phyloP scores from a whole-genome alignment of 2,113 vertebrate genomes.

The Atrichornis clamosus region DNA sequence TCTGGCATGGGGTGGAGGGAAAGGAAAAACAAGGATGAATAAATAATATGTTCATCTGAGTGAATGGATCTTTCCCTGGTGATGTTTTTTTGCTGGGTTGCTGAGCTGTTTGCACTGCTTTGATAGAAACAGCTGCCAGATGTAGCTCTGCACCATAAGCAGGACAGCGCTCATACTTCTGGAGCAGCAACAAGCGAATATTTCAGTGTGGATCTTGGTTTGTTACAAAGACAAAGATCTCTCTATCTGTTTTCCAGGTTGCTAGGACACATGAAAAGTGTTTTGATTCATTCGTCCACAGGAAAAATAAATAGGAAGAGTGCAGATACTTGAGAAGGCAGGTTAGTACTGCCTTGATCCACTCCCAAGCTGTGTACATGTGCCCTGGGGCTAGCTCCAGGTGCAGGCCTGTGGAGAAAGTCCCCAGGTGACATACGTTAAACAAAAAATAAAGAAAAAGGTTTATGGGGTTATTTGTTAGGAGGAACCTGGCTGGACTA shows the following conservation, averaged over 20 bases:
- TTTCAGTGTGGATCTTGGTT: neutral
- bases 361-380: neutral
- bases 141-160: neutral
- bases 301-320: neutral
- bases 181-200: neutral
- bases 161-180: neutral
- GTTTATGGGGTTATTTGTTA: neutral
- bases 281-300: neutral
- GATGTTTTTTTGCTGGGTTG: neutral
- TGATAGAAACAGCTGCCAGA: neutral
- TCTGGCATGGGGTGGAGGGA: rapidly evolving
- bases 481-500: neutral
- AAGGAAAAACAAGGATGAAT: neutral
- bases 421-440: neutral
- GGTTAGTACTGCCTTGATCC: slow-evolving; percentile 30
- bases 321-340: neutral
- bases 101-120: neutral
- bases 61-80: neutral
- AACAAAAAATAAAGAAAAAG: neutral
- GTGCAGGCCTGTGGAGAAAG: neutral
- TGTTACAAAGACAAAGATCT: neutral
- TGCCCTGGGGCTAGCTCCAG: neutral
- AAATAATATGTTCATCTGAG: neutral
- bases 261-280: slow-evolving; percentile 3
- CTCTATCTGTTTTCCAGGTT: neutral